Conservation (phyloP, 1,140 invertebrate genomes). For the Pogonognathellus flavescens region DNA sequence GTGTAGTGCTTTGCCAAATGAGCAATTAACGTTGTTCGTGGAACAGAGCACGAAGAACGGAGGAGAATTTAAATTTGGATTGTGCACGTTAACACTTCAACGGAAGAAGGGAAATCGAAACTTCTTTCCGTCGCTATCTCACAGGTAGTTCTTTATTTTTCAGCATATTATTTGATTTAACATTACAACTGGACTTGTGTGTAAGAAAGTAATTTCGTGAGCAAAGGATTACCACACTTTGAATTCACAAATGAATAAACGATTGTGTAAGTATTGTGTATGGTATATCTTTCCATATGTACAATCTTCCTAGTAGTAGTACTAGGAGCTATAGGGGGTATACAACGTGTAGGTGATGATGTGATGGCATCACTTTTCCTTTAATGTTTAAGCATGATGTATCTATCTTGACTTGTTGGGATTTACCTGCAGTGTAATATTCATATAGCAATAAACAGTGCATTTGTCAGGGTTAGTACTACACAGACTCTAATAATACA, state of each 20-base stretch:
- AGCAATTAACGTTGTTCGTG: slow-evolving; percentile 25
- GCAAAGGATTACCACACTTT: too few species aligned
- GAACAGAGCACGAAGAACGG: neutral
- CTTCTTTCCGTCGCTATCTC: slow-evolving; percentile 14
- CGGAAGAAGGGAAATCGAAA: neutral
- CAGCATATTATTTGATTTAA: neutral
- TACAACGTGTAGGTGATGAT: neutral
- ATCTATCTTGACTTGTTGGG: neutral
- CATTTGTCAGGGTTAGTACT: too few species aligned
- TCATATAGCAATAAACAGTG: too few species aligned
- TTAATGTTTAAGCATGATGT: neutral
- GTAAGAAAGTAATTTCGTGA: too few species aligned
- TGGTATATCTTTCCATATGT: too few species aligned
- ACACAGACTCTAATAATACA: too few species aligned
- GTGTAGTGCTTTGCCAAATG: neutral
- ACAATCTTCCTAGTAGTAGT: too few species aligned
- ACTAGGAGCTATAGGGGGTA: neutral
- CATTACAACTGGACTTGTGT: too few species aligned
- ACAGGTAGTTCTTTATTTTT: slow-evolving; percentile 2
- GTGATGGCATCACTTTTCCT: neutral
- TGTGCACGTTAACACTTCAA: slow-evolving; percentile 14
- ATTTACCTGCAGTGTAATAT: too few species aligned
- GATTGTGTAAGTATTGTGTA: too few species aligned
- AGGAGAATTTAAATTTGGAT: slow-evolving; percentile 27
- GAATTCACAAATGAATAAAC: too few species aligned